A percentile compares a stretch with the other conserved stretches of the same genome.
Conservation (phyloP, 2,797 vertebrate genomes). For the Lithobates pipiens region DNA sequence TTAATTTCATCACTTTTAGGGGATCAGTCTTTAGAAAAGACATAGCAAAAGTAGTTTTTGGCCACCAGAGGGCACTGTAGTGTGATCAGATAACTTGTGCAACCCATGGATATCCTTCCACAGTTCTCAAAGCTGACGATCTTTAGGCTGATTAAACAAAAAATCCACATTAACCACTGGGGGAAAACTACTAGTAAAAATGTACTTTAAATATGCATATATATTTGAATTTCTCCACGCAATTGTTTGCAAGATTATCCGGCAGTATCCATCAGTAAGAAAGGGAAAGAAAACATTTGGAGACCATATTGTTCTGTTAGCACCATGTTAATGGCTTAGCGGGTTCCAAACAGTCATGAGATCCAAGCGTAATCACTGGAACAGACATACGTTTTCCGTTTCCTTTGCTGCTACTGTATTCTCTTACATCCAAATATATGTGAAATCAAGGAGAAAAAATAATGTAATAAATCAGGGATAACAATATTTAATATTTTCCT, state of each 20-base stretch:
- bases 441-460: conserved; percentile 71
- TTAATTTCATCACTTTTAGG: no score
- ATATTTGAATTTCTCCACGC: no score
- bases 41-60: no score
- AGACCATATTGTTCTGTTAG: not conserved
- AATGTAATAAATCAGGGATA: conserved; percentile 71
- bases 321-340: not conserved
- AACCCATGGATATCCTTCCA: not conserved
- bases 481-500: conserved; percentile 75
- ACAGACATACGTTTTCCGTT: not conserved
- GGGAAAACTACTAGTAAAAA: not conserved
- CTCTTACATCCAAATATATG: conserved; percentile 79
- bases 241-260: not conserved
- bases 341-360: not conserved
- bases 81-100: not conserved
- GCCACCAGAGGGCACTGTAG: conserved; percentile 1
- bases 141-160: not conserved
- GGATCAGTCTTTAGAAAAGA: no score
- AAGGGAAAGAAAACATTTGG: not conserved
- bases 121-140: not conserved
- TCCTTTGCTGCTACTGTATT: conserved; percentile 25
- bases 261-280: not conserved
- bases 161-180: not conserved
- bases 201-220: no score
- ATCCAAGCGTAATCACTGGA: not conserved